phyloP scores from a whole-genome alignment of 1,140 invertebrate species.

The Lepidostoma basale region DNA sequence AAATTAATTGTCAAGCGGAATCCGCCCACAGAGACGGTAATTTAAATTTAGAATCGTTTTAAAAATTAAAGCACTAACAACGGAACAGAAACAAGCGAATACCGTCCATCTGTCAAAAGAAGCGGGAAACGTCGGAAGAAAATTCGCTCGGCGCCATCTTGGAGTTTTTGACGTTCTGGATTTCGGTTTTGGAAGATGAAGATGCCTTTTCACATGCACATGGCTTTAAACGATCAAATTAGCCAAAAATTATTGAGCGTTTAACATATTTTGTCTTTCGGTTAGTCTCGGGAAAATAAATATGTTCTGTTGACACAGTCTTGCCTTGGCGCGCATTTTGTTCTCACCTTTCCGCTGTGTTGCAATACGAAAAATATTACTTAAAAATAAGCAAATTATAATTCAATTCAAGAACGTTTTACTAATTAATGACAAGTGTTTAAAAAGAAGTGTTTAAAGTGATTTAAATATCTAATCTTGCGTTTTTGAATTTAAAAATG shows the following conservation, averaged over 20 bases:
- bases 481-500: not conserved
- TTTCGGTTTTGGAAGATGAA: not conserved
- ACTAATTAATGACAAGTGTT: no score
- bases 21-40: slow-evolving; percentile 7
- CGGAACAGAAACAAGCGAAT: not conserved
- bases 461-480: not conserved
- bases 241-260: slow-evolving; percentile 32
- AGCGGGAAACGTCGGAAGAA: not conserved
- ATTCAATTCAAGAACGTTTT: no score
- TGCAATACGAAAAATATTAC: not conserved
- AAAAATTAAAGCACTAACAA: not conserved
- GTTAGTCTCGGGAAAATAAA: not conserved
- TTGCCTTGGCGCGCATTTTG: not conserved
- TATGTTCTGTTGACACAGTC: not conserved
- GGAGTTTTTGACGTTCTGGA: not conserved
- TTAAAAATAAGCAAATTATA: no score
- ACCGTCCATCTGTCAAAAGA: not conserved
- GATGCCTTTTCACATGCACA: slow-evolving; percentile 4
- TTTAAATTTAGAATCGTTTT: not conserved
- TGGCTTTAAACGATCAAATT: slow-evolving; percentile 31
- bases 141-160: not conserved
- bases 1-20: slow-evolving; percentile 9
- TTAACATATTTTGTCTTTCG: slow-evolving; percentile 27
- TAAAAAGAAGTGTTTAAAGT: no score
- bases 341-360: not conserved